Conservation (phyloP, 2,888 invertebrate species). For the Eristalinus aeneus region DNA sequence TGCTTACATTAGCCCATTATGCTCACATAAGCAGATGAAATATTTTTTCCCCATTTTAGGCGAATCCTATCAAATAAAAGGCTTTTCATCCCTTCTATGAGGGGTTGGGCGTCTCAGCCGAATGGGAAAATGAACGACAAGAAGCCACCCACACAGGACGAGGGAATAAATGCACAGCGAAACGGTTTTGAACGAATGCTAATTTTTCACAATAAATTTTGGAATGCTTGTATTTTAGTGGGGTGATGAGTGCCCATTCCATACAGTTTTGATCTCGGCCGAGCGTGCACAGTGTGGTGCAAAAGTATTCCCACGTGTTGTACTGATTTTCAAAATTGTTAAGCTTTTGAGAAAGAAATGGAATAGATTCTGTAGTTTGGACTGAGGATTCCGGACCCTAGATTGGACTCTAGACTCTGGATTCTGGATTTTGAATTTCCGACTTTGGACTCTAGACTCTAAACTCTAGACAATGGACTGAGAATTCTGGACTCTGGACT, state of each 20-base stretch:
- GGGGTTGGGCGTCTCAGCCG: neutral
- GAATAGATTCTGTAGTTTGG: too few relatives aligned
- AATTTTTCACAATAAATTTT: conserved; percentile 43
- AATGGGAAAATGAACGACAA: neutral
- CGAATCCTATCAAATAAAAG: conserved; percentile 58
- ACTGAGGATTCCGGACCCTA: too few relatives aligned
- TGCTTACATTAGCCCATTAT: conserved; percentile 43
- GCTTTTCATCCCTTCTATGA: conserved; percentile 28
- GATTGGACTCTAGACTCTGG: too few relatives aligned
- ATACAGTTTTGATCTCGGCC: neutral
- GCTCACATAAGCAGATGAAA: conserved; percentile 52
- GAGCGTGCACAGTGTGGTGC: neutral
- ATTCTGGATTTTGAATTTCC: too few relatives aligned
- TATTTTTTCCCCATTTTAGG: conserved; percentile 29
- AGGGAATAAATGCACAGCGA: conserved; percentile 19
- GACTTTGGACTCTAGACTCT: too few relatives aligned
- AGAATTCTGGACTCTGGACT: too few relatives aligned
- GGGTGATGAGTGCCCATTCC: neutral
- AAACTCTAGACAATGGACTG: too few relatives aligned
- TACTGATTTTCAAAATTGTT: too few relatives aligned
- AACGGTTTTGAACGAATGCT: conserved; percentile 15
- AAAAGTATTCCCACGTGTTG: neutral
- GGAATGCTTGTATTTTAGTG: conserved; percentile 6
- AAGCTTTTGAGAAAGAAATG: too few relatives aligned
- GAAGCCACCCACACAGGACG: neutral